Evolutionary conservation across 2,797 vertebrate genomes (phyloP), one percentile per base, ranked within the genome.

Genomic region (Dendrocincla fuliginosa): DNA sequence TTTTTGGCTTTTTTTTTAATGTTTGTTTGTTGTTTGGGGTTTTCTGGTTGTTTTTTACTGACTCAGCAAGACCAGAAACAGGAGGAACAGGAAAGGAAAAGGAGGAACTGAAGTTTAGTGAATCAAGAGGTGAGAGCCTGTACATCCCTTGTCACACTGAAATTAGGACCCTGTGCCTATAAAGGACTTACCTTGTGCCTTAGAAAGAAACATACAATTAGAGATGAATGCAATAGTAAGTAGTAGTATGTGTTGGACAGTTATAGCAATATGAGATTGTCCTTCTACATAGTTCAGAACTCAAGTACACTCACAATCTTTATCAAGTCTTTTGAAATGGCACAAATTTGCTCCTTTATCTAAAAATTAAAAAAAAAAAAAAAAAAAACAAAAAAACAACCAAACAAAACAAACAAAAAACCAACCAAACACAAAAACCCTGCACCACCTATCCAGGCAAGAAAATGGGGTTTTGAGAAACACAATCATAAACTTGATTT

Each of bases 101-200:
- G 18, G 7, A 86, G 3, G 4, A 91, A 81, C 10, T 59, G 19
- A 76, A 86, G 33, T 53, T 52, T 10, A 84, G 42, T 0, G 2
- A 87, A 25, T 12, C 32, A 68, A 16, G 8, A 78, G 8, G 4
- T 30, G 15, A 87, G 4, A 75, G 19, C 23, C 44, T 2, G 0
- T 25, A 32, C 4, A 52, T 56, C 28, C 30, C 23, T 23, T 7
- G 5, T 13, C 28, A 68, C 18, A 52, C 25, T 6, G 30, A 78
- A 77, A 63, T 35, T 11, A 35, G 1, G 1, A 67, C 20, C 3
- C 20, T 12, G 1, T 59, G 30, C 39, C 44, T 59, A 3, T 3
- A 9, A 28, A 47, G 67, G 19, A 19, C 11, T 55, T 56, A 42
- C 1, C 32, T 33, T 13, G 24, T 47, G 33, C 24, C 32, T 80